Conservation (phyloP, 2,888 invertebrate genomes). For the Mythimna lalbum region DNA sequence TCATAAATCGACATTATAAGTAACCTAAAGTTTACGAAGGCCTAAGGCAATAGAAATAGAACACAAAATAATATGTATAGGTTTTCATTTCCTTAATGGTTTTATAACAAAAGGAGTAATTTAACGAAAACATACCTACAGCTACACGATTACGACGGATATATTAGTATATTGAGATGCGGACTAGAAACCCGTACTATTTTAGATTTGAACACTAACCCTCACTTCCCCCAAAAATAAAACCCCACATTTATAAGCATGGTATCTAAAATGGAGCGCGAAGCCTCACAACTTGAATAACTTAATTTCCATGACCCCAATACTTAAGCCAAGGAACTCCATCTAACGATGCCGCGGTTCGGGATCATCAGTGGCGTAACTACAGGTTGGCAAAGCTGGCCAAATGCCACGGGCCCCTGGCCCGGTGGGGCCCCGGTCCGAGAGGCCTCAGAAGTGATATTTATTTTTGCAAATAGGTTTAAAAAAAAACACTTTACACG, state of each 20-base stretch:
- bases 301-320: constrained; percentile 43
- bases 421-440: no score
- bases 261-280: not conserved
- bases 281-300: constrained; percentile 42
- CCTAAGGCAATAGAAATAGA: not conserved
- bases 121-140: constrained; percentile 1
- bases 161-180: no score
- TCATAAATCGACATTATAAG: no score
- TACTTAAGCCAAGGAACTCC: constrained; percentile 28
- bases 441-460: no score
- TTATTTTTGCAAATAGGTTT: no score
- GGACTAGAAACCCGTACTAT: not conserved
- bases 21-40: not conserved
- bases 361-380: no score
- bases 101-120: not conserved
- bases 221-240: not conserved
- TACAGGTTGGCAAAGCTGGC: no score
- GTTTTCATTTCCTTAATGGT: not conserved
- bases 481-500: no score
- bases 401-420: no score
- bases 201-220: no score
- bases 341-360: constrained; percentile 30
- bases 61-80: not conserved
- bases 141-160: no score
- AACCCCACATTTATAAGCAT: not conserved